Conservation (phyloP, 1,140 invertebrate genomes). For the Neodiprion fabricii region DNA sequence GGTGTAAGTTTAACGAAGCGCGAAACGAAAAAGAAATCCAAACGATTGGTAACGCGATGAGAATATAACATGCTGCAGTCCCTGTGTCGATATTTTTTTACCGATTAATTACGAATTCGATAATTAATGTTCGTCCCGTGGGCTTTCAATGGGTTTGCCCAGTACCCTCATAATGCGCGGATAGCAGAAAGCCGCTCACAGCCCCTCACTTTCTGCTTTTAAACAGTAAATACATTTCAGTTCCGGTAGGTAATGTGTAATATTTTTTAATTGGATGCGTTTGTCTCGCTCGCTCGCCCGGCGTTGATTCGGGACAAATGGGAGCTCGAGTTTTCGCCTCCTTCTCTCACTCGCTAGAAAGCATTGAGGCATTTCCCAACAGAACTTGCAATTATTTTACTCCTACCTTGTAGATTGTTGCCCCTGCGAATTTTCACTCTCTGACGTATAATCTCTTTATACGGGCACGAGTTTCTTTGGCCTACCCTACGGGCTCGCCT, state of each 20-base stretch:
- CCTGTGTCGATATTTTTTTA: not conserved
- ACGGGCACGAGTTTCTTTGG: not conserved
- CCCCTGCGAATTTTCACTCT: slow-evolving; percentile 41
- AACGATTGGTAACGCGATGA: not conserved
- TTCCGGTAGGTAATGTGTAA: slow-evolving; percentile 56
- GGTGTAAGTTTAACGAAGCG: too few relatives aligned
- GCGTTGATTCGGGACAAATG: not conserved
- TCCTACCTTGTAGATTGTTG: slow-evolving; percentile 51
- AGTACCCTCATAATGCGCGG: slow-evolving; percentile 14
- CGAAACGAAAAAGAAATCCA: too few relatives aligned
- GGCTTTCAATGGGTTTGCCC: not conserved
- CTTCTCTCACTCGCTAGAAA: slow-evolving; percentile 30
- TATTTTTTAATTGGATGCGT: slow-evolving; percentile 60
- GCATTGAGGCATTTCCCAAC: slow-evolving; percentile 39
- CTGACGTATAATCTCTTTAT: slow-evolving; percentile 17
- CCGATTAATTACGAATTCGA: slow-evolving; percentile 30
- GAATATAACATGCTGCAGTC: too few relatives aligned
- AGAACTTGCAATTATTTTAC: slow-evolving; percentile 51
- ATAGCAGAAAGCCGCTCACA: slow-evolving; percentile 27
- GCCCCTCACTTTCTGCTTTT: slow-evolving; percentile 41
- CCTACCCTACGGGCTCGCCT: too few relatives aligned
- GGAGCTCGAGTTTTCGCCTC: slow-evolving; percentile 26
- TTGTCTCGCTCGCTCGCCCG: slow-evolving; percentile 41
- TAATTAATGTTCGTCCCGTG: slow-evolving; percentile 24
- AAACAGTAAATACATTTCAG: slow-evolving; percentile 59